Base-by-base conservation (phyloP, 2,888 invertebrate genomes). In the Aleiodes testaceus region DNA sequence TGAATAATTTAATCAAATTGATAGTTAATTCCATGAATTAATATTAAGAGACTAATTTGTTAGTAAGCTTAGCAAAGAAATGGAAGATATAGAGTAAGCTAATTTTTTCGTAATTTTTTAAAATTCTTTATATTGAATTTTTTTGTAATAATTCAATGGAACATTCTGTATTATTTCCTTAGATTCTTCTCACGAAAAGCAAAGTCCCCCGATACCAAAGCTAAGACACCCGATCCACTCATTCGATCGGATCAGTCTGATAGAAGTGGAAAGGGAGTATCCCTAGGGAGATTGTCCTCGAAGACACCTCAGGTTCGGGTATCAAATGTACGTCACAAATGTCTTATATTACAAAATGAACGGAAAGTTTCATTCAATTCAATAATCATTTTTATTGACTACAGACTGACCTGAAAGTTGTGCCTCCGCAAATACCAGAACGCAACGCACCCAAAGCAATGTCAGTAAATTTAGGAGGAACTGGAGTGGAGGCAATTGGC, bases 121-220 rank as follows among this genome's bases (percentile, higher is more conserved):
- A 30, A 30, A 14, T 36, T 36, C 2, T 36, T 26, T 26, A 22
- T 1, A 22, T 53, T 30, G 30, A 12, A 55, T 20, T 22, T 1
- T 55, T 52, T 22, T 20, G 3, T 20, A n/a, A 1, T 18, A 22
- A 52, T 50, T 55, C n/a, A 16, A 72, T 50, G 59, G 7, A 52
- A n/a, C 20, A 7, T 11, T 20, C n/a, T n/a, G n/a, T n/a, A 64
- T 49, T 36, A 12, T 47, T 14, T 14, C 30, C 80, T 74, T 81
- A 93, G 96, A 87, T 96, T 96, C 88, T 97, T 96, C 88, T 93
- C 94, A 30, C 93, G 95, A 81, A 95, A 95, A 85, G 88, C 89
- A 1, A 92, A 92, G 78, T 88, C 91, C 0, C 84, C 87, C 9
- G 87, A 87, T 3, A 83, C 85, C 3, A 94, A 94, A 83, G 90